Evolutionary conservation across 2,797 vertebrate genomes (phyloP), one percentile per base, ranked within the genome.

Genomic region (Cuculus canorus): DNA sequence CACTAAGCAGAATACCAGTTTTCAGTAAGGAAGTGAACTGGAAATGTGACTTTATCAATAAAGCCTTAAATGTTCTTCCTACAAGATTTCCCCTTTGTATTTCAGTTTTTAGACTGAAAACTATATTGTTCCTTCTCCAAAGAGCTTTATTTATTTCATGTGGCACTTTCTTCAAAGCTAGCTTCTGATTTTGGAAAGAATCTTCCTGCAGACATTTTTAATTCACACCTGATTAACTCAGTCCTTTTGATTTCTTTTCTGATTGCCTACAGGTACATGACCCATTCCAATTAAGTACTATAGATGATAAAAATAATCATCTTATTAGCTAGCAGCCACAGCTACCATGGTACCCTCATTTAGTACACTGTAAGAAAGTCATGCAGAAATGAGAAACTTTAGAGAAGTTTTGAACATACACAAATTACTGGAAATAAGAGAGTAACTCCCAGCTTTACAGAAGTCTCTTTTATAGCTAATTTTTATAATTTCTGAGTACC

Each of bases 251-350:
- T 90, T 89, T 75, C 68, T 76, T 73, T 87, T 95, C n/a, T 78
- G 33, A 90, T 91, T 95, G 66, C 64, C 88, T 91, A 48, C 25
- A 93, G 65, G 69, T 84, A 93, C 23, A 13, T 86, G 39, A 93
- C 73, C 57, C 18, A 30, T 83, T 90, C 69, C 32, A 96, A 94
- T 97, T 96, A 97, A 88, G 83, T 80, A 45, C 43, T 88, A 82
- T 39, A 79, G 57, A 92, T 82, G 54, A 94, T 86, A 82, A 96
- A 93, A 91, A 71, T 92, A 95, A 86, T 84, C 10, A 78, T 83
- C 76, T 96, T 93, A 66, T 63, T 57, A 95, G 37, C 48, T 79
- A 80, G 80, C 60, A 94, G 64, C 27, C 23, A 90, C 17, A 66
- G 39, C 39, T 92, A 63, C 50, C 19, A 41, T 17, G 27, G 21